phyloP scores from a whole-genome alignment of 2,113 vertebrate genomes.

The Sinocyclocheilus anshuiensis region DNA sequence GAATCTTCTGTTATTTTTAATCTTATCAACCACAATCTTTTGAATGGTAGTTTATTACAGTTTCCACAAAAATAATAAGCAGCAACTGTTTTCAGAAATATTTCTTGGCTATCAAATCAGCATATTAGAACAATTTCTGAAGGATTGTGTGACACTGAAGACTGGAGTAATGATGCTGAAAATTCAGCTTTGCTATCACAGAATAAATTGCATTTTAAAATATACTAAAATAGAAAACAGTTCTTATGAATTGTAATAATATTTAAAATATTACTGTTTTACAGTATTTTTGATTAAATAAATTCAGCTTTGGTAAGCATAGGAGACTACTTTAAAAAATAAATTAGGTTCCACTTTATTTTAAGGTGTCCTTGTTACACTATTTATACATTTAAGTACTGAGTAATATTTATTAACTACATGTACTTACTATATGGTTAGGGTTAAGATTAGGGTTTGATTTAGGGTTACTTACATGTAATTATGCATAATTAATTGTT shows the following conservation, averaged over 20 bases:
- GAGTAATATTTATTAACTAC: too few species aligned
- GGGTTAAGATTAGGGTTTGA: too few species aligned
- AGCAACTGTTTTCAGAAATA: neutral
- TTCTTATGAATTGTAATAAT: neutral
- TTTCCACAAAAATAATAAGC: neutral
- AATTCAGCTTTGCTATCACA: neutral
- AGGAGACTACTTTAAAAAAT: neutral
- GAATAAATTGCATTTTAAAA: neutral
- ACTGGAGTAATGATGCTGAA: neutral
- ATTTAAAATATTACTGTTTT: neutral
- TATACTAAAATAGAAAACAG: neutral
- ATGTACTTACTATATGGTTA: too few species aligned
- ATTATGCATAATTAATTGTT: too few species aligned
- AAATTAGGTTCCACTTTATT: too few species aligned
- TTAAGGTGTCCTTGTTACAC: too few species aligned
- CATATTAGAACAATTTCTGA: neutral
- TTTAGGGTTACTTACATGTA: too few species aligned
- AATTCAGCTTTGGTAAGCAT: neutral
- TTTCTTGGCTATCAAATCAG: neutral
- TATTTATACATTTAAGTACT: too few species aligned
- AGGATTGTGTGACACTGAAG: neutral
- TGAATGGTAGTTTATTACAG: neutral
- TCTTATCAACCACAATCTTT: neutral
- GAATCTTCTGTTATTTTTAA: neutral
- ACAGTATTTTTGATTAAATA: neutral